phyloP scores from a whole-genome alignment of 2,888 invertebrate species.

The Epicampocera succincta region DNA sequence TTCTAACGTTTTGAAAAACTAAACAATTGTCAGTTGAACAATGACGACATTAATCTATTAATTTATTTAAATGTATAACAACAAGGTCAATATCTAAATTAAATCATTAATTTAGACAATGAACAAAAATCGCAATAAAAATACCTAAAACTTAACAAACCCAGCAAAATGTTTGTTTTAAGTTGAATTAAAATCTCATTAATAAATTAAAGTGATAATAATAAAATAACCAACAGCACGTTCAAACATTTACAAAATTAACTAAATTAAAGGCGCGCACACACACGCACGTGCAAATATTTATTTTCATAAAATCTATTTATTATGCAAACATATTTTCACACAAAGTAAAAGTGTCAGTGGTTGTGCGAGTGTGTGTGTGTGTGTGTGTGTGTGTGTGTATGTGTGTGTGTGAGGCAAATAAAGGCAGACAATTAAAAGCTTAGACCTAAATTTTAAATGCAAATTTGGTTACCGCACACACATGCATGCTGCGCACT shows the following conservation, averaged over 20 bases:
- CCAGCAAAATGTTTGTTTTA: conserved; percentile 23
- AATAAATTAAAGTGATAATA: conserved; percentile 65
- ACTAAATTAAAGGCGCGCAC: conserved; percentile 41
- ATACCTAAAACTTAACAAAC: conserved; percentile 15
- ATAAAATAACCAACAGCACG: conserved; percentile 62
- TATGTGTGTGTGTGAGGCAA: neutral
- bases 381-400: neutral
- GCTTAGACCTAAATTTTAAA: conserved; percentile 64
- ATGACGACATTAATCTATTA: conserved; percentile 7
- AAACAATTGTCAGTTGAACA: neutral
- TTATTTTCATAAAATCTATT: conserved; percentile 44
- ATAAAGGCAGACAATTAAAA: conserved; percentile 64
- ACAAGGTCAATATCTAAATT: conserved; percentile 52
- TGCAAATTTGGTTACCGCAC: conserved; percentile 37
- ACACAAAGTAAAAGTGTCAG: conserved; percentile 1
- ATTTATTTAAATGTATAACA: conserved; percentile 14
- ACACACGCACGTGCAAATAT: conserved; percentile 31
- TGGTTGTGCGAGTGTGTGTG: conserved; percentile 1
- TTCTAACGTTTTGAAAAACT: neutral
- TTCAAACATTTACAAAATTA: conserved; percentile 57
- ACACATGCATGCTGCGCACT: conserved; percentile 6
- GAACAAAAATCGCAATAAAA: conserved; percentile 9
- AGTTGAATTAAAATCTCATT: conserved; percentile 59
- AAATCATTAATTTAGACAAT: conserved; percentile 41
- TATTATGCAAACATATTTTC: conserved; percentile 53